A percentile compares a stretch with the other conserved stretches of the same genome.
Conservation (phyloP, 2,113 vertebrate genomes). For the Crotalus tigris region DNA sequence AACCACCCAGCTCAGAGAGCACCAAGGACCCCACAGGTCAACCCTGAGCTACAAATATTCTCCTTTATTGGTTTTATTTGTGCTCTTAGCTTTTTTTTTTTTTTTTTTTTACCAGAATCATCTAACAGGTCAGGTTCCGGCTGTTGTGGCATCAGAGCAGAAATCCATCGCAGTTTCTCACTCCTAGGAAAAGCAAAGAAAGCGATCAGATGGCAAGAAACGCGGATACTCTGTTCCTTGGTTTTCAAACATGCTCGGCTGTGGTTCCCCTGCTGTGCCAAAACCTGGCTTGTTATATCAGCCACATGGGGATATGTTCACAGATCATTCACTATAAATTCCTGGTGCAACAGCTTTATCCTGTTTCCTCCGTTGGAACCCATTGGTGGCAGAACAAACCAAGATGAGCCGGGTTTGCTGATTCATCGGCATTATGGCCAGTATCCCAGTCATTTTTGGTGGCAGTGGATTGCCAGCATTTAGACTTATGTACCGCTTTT, state of each 20-base stretch:
- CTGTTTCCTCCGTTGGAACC: too few species aligned
- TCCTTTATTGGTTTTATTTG: not conserved
- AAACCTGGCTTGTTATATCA: not conserved
- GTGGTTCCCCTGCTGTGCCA: not conserved
- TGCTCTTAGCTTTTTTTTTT: constrained; percentile 13
- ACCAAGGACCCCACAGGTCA: not conserved
- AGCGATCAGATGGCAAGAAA: not conserved
- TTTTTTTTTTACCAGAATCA: constrained; percentile 62
- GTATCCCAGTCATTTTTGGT: too few species aligned
- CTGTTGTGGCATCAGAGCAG: constrained; percentile 78
- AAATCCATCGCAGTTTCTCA: constrained; percentile 95
- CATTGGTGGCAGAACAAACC: too few species aligned
- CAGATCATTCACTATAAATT: too few species aligned
- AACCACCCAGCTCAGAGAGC: not conserved
- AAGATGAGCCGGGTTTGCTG: too few species aligned
- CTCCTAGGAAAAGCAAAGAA: constrained; percentile 73
- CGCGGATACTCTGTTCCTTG: not conserved
- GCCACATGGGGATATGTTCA: not conserved
- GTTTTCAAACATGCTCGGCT: not conserved
- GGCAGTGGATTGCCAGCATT: too few species aligned
- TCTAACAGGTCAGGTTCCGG: constrained; percentile 71
- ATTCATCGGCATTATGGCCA: too few species aligned
- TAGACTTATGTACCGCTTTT: too few species aligned
- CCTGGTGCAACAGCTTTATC: too few species aligned
- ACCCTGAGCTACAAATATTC: not conserved